Evolutionary conservation across 1,140 invertebrate species (phyloP).

Genomic region (Zaprionus camerounensis): DNA sequence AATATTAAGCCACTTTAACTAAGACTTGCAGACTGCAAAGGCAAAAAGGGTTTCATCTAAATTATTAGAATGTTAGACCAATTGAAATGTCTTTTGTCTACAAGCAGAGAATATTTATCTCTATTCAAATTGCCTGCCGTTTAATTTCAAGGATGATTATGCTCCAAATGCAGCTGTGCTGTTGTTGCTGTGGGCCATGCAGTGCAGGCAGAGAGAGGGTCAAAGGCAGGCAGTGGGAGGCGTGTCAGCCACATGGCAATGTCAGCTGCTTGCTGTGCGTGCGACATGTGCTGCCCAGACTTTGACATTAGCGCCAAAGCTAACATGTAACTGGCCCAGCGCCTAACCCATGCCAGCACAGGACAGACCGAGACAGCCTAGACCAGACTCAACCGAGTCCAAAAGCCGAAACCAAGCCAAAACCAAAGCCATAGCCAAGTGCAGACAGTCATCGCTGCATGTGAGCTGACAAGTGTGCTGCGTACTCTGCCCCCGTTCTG

Average conservation of each 20-base stretch:
- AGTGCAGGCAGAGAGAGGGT: neutral
- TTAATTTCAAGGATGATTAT: constrained; percentile 61
- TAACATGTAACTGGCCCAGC: constrained; percentile 59
- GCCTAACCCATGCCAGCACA: neutral
- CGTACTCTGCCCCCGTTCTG: neutral
- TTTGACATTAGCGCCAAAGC: constrained; percentile 77
- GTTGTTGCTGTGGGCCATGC: neutral
- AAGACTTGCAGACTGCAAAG: neutral
- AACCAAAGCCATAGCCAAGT: constrained; percentile 36
- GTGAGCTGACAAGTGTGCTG: constrained; percentile 44
- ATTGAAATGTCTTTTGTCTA: constrained; percentile 5
- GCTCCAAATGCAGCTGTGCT: constrained; percentile 29
- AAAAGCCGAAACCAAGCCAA: constrained; percentile 28
- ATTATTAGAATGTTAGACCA: neutral
- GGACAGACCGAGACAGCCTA: neutral
- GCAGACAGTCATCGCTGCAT: constrained; percentile 46
- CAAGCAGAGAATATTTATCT: neutral
- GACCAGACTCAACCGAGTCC: constrained; percentile 20
- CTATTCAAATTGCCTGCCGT: constrained; percentile 28
- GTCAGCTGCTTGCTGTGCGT: constrained; percentile 56
- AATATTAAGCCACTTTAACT: neutral
- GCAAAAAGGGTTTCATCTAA: neutral
- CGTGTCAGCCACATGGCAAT: constrained; percentile 28
- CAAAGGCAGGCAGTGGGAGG: neutral
- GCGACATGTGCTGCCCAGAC: constrained; percentile 62